Evolutionary conservation across 1,140 invertebrate species (phyloP).

Genomic region (Drosophila ficusphila): DNA sequence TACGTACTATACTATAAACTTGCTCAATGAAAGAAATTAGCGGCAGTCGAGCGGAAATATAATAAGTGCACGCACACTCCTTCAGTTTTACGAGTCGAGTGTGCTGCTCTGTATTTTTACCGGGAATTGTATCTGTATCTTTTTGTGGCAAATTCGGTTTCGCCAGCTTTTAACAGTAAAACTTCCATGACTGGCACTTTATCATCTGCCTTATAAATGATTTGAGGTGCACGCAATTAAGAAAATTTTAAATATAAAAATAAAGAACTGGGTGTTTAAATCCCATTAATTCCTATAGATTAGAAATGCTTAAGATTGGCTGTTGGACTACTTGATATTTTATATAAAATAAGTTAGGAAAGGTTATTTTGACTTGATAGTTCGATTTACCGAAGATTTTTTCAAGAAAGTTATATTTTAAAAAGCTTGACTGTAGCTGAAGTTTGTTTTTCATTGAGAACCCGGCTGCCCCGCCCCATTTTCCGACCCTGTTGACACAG

Average conservation of each 20-base stretch:
- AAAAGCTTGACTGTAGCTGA: neutral
- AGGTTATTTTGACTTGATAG: too few relatives aligned
- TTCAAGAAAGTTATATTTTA: neutral
- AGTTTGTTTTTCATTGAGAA: constrained; percentile 34
- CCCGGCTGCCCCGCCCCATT: neutral
- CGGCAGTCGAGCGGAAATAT: constrained; percentile 72
- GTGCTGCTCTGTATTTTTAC: neutral
- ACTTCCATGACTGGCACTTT: neutral
- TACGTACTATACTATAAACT: constrained; percentile 48
- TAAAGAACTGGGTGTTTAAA: too few relatives aligned
- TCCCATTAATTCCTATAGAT: too few relatives aligned
- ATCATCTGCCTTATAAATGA: neutral
- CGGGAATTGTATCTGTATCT: constrained; percentile 6
- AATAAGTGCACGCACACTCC: constrained; percentile 52
- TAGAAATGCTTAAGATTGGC: too few relatives aligned
- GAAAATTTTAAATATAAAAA: neutral
- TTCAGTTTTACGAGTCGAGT: neutral
- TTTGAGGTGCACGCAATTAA: neutral
- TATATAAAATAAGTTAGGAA: too few relatives aligned
- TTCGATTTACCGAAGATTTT: too few relatives aligned
- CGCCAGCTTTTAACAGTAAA: constrained; percentile 19
- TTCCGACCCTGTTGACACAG: constrained; percentile 61
- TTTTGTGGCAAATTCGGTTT: constrained; percentile 11
- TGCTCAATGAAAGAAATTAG: constrained; percentile 65
- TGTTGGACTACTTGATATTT: too few relatives aligned